Conservation (phyloP, 2,797 vertebrate genomes). For the Vipera ursinii region DNA sequence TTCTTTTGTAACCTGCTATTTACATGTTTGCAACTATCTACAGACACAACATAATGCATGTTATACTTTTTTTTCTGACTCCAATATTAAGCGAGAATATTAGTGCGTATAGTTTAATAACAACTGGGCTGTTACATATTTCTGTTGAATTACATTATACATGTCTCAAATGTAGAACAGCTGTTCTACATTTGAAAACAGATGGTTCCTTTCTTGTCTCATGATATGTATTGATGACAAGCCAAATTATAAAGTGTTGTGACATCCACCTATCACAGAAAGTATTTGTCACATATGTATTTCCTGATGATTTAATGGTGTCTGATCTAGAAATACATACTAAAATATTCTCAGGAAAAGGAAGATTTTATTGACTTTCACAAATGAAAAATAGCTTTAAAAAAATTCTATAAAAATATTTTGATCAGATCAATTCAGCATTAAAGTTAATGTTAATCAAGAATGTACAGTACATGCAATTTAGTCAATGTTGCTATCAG, state of each 20-base stretch:
- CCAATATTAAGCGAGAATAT: neutral
- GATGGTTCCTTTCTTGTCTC: constrained; percentile 47
- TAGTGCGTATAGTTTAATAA: constrained; percentile 1
- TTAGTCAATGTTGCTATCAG: neutral
- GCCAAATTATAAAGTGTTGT: neutral
- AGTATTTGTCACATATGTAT: neutral
- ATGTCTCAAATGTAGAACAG: constrained; percentile 22
- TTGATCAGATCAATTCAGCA: neutral
- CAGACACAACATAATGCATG: too few species aligned
- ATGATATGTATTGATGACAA: constrained; percentile 13
- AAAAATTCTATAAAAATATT: neutral
- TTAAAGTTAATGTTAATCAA: neutral
- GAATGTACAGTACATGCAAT: neutral
- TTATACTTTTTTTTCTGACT: neutral
- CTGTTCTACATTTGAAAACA: constrained; percentile 58
- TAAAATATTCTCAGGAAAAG: neutral
- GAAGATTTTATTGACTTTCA: neutral
- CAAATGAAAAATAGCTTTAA: neutral
- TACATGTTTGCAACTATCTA: too few species aligned
- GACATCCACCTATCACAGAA: neutral
- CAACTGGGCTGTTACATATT: neutral
- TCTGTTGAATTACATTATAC: neutral
- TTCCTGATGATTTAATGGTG: neutral
- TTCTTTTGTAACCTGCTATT: too few species aligned
- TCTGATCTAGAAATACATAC: neutral